These are phyloP conservation scores for Cheilosia vernalis DNA, from an alignment of 2,888 invertebrate species.

Conservation along the genomic window DNA sequence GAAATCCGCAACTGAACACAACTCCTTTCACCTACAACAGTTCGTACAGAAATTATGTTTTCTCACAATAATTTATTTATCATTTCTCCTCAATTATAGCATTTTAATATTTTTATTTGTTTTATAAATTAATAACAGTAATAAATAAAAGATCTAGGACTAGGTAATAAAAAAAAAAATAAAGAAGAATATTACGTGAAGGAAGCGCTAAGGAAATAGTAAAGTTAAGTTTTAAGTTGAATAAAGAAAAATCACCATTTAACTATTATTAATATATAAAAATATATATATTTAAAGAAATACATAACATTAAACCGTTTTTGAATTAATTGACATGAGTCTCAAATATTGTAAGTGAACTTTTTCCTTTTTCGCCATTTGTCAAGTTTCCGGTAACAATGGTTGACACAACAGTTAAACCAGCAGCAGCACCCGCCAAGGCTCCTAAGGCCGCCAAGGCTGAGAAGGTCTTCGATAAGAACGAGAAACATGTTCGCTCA, in stretches of 20 bases:
- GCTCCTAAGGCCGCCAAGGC: conserved; percentile 80
- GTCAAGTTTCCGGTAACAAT: conserved; percentile 80
- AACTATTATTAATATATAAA: conserved; percentile 47
- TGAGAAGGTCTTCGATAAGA: conserved; percentile 79
- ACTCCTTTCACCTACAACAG: too few relatives aligned
- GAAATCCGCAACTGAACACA: too few relatives aligned
- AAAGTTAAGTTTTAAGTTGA: conserved; percentile 46
- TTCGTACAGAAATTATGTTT: too few relatives aligned
- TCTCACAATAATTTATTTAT: too few relatives aligned
- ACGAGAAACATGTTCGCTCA: conserved; percentile 79
- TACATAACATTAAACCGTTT: neutral
- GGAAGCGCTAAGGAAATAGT: conserved; percentile 2
- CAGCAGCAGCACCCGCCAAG: conserved; percentile 79
- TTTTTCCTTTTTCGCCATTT: too few relatives aligned
- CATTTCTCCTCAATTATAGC: too few relatives aligned
- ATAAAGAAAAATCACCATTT: conserved; percentile 13
- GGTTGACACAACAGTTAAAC: conserved; percentile 83
- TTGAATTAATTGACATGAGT: neutral
- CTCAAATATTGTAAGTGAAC: too few relatives aligned
- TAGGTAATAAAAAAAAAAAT: conserved; percentile 20
- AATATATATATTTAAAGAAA: conserved; percentile 37
- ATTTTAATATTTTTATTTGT: neutral
- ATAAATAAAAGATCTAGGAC: conserved; percentile 11
- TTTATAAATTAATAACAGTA: neutral
- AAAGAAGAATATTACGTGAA: conserved; percentile 3